phyloP scores from a whole-genome alignment of 2,113 vertebrate species.

The Crotophaga sulcirostris region DNA sequence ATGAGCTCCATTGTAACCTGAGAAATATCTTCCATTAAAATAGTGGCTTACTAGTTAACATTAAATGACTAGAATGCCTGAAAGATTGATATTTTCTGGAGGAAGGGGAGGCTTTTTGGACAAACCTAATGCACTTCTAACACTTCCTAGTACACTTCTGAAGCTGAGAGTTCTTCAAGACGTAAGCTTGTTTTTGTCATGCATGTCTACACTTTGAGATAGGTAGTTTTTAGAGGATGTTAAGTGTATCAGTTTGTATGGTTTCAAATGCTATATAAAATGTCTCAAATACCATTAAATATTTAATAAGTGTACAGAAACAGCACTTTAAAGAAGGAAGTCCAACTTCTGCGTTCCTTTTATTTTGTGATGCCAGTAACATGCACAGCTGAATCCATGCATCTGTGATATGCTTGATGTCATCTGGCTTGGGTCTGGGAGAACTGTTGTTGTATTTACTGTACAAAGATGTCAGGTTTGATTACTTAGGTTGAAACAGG shows the following conservation, averaged over 20 bases:
- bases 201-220: background rate
- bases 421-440: background rate
- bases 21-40: background rate
- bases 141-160: background rate
- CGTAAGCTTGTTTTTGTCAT: background rate
- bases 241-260: background rate
- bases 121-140: background rate
- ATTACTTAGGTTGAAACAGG: background rate
- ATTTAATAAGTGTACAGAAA: background rate
- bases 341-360: background rate
- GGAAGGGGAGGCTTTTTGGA: background rate
- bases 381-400: background rate
- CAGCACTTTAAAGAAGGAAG: no score
- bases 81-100: background rate
- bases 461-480: slow-evolving; percentile 1
- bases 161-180: background rate
- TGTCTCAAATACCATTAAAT: background rate
- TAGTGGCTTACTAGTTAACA: background rate
- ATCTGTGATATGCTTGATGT: background rate
- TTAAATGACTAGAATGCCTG: background rate
- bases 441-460: background rate
- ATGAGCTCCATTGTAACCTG: background rate
- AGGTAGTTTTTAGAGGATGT: background rate
- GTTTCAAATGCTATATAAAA: background rate
- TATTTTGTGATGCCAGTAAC: background rate